These are phyloP conservation scores for Caenorhabditis japonica DNA, from an alignment of 2,888 invertebrate species.

Conservation along the genomic window DNA sequence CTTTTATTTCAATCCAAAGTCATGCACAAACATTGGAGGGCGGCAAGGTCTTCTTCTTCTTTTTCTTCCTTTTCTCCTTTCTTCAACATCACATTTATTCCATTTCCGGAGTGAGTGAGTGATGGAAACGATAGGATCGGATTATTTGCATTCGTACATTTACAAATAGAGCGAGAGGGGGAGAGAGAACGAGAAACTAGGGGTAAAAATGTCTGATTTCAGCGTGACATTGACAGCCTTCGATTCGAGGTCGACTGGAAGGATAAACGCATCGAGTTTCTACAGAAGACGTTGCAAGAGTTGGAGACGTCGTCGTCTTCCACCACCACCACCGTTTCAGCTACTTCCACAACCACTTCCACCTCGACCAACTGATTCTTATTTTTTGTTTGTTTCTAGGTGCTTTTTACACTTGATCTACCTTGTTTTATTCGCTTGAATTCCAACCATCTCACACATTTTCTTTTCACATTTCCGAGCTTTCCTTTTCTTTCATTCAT, in stretches of 20 bases:
- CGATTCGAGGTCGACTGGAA: constrained; percentile 72
- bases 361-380: no score
- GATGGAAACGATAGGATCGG: constrained; percentile 20
- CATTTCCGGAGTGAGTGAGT: constrained; percentile 41
- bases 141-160: constrained; percentile 40
- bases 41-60: constrained; percentile 3
- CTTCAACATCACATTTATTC: no score
- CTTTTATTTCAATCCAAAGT: constrained; percentile 29
- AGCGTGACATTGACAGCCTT: constrained; percentile 63
- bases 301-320: constrained; percentile 30
- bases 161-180: background rate
- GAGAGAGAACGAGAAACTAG: no score
- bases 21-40: constrained; percentile 46
- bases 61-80: no score
- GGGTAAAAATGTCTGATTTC: no score
- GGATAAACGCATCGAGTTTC: constrained; percentile 63
- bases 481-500: constrained; percentile 4
- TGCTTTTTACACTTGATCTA: constrained; percentile 1
- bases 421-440: background rate
- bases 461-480: background rate
- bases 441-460: background rate
- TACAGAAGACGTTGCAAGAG: constrained; percentile 57
- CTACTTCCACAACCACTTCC: constrained; percentile 18
- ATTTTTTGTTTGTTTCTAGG: no score
- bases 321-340: background rate